Evolutionary conservation across 2,797 vertebrate genomes (phyloP).

Genomic region (Acanthornis magna): DNA sequence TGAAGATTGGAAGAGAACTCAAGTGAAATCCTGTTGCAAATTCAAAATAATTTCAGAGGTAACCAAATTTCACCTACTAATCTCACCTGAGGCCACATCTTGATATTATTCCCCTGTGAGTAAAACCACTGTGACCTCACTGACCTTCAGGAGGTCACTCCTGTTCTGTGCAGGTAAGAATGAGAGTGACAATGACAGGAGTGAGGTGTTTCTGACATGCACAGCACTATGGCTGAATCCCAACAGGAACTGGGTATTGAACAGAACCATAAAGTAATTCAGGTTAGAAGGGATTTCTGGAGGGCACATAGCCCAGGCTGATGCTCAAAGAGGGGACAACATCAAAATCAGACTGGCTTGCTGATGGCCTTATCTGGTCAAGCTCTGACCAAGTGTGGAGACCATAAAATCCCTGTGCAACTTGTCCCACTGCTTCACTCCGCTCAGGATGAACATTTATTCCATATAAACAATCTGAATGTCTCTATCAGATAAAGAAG

Average conservation of each 20-base stretch:
- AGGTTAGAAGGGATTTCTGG: not conserved
- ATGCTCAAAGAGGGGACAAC: not conserved
- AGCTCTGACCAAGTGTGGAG: not conserved
- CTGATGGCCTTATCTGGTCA: not conserved
- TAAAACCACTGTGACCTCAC: not conserved
- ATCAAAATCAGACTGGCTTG: not conserved
- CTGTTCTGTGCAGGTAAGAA: not conserved
- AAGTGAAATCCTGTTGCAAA: not conserved
- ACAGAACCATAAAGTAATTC: not conserved
- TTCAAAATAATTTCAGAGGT: not conserved
- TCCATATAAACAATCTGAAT: not conserved
- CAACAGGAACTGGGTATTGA: not conserved
- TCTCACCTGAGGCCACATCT: not conserved
- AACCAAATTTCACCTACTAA: not conserved
- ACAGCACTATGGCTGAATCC: not conserved
- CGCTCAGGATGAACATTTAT: not conserved
- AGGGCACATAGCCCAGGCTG: not conserved
- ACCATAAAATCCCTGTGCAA: not conserved
- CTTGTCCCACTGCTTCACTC: not conserved
- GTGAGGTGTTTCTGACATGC: not conserved
- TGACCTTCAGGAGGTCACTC: not conserved
- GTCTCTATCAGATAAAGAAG: not conserved
- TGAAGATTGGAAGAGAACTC: not conserved
- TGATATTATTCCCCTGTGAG: not conserved
- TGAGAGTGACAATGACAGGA: not conserved